These are phyloP conservation scores for Dioctria rufipes DNA, from an alignment of 2,888 invertebrate genomes.

Conservation along the genomic window DNA sequence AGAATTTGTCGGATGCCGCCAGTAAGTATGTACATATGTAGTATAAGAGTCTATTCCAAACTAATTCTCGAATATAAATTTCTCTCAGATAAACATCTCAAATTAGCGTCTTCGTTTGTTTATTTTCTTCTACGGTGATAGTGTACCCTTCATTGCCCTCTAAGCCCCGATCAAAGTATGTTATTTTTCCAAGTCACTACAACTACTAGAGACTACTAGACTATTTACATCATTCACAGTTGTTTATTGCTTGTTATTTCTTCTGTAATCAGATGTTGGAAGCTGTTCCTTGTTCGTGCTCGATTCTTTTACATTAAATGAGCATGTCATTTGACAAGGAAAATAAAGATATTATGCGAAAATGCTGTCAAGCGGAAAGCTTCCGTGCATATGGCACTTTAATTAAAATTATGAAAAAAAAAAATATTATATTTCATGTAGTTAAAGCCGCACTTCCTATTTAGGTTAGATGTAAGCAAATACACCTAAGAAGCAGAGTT, in stretches of 20 bases:
- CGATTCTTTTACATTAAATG: too few species aligned
- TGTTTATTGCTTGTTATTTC: conserved; percentile 43
- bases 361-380: too few species aligned
- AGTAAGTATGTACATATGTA: too few species aligned
- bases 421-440: too few species aligned
- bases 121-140: conserved; percentile 18
- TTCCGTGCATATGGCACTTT: too few species aligned
- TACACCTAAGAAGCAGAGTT: too few species aligned
- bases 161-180: background rate
- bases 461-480: too few species aligned
- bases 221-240: conserved; percentile 25
- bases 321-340: too few species aligned
- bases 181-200: background rate
- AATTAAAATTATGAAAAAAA: too few species aligned
- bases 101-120: conserved; percentile 47
- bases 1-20: background rate
- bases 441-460: too few species aligned
- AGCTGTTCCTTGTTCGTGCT: background rate
- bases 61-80: conserved; percentile 51
- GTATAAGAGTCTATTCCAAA: conserved; percentile 1
- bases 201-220: background rate
- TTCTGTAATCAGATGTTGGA: conserved; percentile 41
- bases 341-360: too few species aligned
- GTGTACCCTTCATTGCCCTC: background rate
- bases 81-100: conserved; percentile 45